phyloP scores from a whole-genome alignment of 1,140 invertebrate genomes.

The Drosophila baimaii region DNA sequence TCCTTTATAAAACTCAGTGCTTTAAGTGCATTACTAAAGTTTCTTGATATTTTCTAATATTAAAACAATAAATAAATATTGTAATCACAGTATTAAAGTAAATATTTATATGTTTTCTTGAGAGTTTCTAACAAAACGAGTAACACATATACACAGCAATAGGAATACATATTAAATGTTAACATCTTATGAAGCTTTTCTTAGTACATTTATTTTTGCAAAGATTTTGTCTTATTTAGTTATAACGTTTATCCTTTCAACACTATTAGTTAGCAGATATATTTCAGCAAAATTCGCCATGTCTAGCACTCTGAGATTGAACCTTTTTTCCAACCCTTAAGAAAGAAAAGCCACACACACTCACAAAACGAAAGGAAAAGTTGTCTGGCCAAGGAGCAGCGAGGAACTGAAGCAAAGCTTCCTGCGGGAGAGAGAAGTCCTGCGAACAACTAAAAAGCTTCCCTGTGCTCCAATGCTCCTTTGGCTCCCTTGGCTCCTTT shows the following conservation, averaged over 20 bases:
- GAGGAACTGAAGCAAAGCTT: conserved; percentile 78
- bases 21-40: too few species aligned
- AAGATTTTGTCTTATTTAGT: not conserved
- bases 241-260: not conserved
- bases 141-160: not conserved
- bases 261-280: conserved; percentile 1
- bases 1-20: too few species aligned
- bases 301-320: not conserved
- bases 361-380: conserved; percentile 72
- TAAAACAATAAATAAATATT: too few species aligned
- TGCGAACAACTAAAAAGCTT: conserved; percentile 45
- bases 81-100: too few species aligned
- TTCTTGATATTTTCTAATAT: too few species aligned
- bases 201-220: not conserved
- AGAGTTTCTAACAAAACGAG: not conserved
- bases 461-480: too few species aligned
- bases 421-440: conserved; percentile 46
- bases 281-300: conserved; percentile 1
- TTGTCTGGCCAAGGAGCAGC: conserved; percentile 71
- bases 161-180: not conserved
- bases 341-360: conserved; percentile 27
- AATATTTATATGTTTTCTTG: too few species aligned
- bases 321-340: conserved; percentile 19
- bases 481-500: conserved; percentile 39
- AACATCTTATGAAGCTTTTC: not conserved